phyloP scores from a whole-genome alignment of 2,797 vertebrate species.

The Acipenser ruthenus region DNA sequence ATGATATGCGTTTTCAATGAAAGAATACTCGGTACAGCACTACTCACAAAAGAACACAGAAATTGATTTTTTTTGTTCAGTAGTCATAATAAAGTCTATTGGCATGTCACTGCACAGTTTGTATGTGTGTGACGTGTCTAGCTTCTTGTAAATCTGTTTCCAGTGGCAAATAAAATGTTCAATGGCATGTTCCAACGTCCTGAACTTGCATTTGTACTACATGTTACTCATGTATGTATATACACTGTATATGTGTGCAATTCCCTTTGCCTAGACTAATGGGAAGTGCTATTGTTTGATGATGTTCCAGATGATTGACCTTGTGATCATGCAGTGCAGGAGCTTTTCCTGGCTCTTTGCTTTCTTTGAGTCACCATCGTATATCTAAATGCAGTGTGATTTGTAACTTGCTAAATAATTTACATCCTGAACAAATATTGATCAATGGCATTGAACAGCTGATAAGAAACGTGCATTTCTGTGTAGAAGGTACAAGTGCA shows the following conservation, averaged over 20 bases:
- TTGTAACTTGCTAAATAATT: slow-evolving; percentile 47
- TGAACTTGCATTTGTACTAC: no score
- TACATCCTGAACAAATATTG: slow-evolving; percentile 31
- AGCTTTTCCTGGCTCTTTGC: slow-evolving; percentile 19
- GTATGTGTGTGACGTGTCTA: no score
- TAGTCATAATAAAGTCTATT: no score
- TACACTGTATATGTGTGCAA: not conserved
- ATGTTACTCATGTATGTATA: no score
- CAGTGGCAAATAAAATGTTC: no score
- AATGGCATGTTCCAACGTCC: no score
- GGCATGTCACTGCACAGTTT: no score
- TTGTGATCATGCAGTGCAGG: slow-evolving; percentile 13
- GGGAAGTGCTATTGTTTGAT: slow-evolving; percentile 18
- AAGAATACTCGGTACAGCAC: no score
- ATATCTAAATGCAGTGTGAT: slow-evolving; percentile 27
- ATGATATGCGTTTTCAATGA: no score
- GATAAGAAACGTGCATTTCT: slow-evolving; percentile 20
- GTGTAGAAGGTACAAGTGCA: not conserved
- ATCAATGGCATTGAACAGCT: slow-evolving; percentile 38
- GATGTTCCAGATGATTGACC: not conserved
- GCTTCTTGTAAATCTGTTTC: no score
- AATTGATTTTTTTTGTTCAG: no score
- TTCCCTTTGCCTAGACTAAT: not conserved
- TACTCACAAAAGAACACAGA: no score
- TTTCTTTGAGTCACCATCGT: slow-evolving; percentile 9